Evolutionary conservation across 2,888 invertebrate species (phyloP).

Genomic region (Tenthredo livida): DNA sequence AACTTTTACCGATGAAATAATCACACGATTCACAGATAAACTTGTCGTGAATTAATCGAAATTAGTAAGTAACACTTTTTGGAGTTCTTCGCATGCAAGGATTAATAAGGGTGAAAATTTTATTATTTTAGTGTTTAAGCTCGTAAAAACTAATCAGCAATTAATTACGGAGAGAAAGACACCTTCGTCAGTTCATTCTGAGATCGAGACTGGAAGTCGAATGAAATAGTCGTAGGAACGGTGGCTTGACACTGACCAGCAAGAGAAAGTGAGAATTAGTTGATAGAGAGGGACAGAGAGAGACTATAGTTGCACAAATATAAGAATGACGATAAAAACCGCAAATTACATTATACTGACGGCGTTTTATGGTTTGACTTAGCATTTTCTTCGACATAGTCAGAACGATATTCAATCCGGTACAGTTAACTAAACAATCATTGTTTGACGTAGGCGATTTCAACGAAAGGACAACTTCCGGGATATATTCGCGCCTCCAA

Average conservation of each 20-base stretch:
- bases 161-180: background rate
- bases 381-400: background rate
- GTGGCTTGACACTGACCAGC: slow-evolving; percentile 1
- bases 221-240: slow-evolving; percentile 17
- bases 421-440: too few species aligned
- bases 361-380: background rate
- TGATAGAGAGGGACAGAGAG: slow-evolving; percentile 1
- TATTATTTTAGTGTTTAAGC: background rate
- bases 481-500: too few species aligned
- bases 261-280: slow-evolving; percentile 19
- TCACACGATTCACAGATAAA: background rate
- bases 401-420: too few species aligned
- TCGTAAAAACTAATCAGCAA: background rate
- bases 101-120: background rate
- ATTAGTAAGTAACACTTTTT: background rate
- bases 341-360: slow-evolving; percentile 18
- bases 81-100: background rate
- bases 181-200: background rate
- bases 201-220: slow-evolving; percentile 20
- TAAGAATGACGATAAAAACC: background rate
- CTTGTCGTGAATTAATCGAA: background rate
- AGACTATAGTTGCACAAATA: background rate
- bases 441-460: too few species aligned
- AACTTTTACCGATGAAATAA: background rate
- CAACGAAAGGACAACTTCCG: too few species aligned